Base-by-base conservation (phyloP, 2,888 invertebrate species). In the Scaptomyza flava region DNA sequence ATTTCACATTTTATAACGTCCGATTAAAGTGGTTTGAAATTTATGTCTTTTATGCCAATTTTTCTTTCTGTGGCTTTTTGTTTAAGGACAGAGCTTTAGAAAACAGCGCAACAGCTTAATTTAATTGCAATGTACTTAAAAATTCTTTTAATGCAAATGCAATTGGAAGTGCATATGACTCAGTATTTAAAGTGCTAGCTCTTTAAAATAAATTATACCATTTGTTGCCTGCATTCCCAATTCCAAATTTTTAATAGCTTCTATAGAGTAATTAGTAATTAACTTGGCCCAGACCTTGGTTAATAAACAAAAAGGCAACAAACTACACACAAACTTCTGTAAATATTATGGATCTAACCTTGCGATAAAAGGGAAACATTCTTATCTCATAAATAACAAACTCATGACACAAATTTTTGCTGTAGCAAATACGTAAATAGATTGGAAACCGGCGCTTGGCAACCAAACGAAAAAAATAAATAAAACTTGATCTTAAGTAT, bases 271-370 rank as follows among this genome's bases (percentile, higher is more conserved):
- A 30, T 1, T 12, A 11, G 6, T n/a, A 30, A 60, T 45, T 30
- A 9, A 34, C 48, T 64, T 56, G 57, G 9, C 34, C n/a, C 27
- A 66, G 66, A 41, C 70, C 68, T 72, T 63, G 51, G 63, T 34
- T 69, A 66, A 66, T 51, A 62, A 12, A 11, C 14, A 27, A 17
- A 17, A 17, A 17, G 17, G 17, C 17, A 17, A 17, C 17, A 23
- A 23, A 23, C 23, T 0, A 4, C 4, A 41, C 9, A 9, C 17
- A 31, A 43, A 48, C 30, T 17, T 42, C 41, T 23, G 23, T 23
- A 36, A 57, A 53, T 65, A n/a, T 51, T 57, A 11, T 57, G 33
- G 50, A 31, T 47, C 34, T 30, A 45, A 57, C 27, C 23, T 17
- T 62, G n/a, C 31, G 67, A 50, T 62, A 74, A 62, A 52, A 20